phyloP scores from a whole-genome alignment of 2,888 invertebrate genomes.

The Norana najaformis region DNA sequence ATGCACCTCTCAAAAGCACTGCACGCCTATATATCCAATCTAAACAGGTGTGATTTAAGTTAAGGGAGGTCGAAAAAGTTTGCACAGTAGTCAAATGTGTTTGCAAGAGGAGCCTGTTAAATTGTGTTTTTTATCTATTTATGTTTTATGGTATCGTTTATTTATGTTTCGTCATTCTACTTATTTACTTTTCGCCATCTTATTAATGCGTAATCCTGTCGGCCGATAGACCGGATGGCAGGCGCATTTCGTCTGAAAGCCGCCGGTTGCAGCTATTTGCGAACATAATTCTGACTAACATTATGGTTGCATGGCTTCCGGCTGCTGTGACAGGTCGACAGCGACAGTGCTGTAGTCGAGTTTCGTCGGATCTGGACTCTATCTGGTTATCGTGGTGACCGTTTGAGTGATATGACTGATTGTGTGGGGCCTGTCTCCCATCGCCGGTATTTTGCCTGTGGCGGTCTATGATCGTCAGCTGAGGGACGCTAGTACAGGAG shows the following conservation, averaged over 20 bases:
- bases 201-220: no score
- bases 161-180: neutral
- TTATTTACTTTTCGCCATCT: no score
- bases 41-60: no score
- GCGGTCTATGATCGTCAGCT: neutral
- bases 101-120: neutral
- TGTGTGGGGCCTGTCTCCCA: slow-evolving; percentile 1
- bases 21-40: no score
- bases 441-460: neutral
- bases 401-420: neutral
- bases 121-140: neutral
- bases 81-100: no score
- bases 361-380: neutral
- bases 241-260: neutral
- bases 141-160: neutral
- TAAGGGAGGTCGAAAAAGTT: no score
- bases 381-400: neutral
- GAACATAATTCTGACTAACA: neutral
- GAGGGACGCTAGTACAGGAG: neutral
- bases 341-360: neutral
- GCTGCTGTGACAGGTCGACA: neutral
- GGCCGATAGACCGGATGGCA: neutral
- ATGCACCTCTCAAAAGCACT: no score
- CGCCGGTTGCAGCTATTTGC: neutral
- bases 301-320: neutral